A percentile compares a stretch with the other conserved stretches of the same genome.
These are phyloP conservation scores for Ophthalmolycus amberensis DNA, from an alignment of 2,113 vertebrate species.

Conservation along the genomic window DNA sequence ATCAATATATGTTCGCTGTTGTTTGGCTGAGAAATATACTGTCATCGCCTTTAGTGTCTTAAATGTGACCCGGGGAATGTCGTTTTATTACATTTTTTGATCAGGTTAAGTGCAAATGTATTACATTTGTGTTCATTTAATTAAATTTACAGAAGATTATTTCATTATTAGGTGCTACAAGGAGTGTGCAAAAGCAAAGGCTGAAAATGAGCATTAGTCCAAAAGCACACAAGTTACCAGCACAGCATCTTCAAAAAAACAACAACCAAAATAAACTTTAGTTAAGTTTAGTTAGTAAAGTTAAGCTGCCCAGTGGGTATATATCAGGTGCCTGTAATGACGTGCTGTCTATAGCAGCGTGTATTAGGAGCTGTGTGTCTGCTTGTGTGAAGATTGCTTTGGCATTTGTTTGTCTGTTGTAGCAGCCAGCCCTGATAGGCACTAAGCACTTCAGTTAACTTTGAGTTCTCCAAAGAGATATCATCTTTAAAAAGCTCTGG, in stretches of 20 bases:
- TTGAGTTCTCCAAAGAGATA: neutral
- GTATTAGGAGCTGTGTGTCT: neutral
- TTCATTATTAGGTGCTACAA: neutral
- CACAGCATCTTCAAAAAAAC: neutral
- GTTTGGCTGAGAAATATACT: neutral
- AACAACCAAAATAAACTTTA: neutral
- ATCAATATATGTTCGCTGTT: conserved; percentile 27
- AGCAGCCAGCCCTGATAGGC: neutral
- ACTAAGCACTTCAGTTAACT: neutral
- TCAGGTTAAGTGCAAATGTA: neutral
- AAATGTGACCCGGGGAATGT: conserved; percentile 20
- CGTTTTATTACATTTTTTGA: neutral
- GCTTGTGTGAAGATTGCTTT: neutral
- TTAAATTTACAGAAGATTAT: neutral
- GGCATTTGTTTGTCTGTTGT: neutral
- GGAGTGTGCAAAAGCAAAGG: neutral
- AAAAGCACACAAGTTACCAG: neutral
- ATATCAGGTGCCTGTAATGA: neutral
- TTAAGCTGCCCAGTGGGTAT: neutral
- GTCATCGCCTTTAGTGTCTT: conserved; percentile 30
- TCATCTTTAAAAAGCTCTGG: too few species aligned
- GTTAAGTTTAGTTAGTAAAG: neutral
- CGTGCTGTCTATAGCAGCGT: neutral
- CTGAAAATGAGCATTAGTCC: neutral
- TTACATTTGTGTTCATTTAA: neutral